Evolutionary conservation across 1,140 invertebrate genomes (phyloP).

Genomic region (Leucophenga varia): DNA sequence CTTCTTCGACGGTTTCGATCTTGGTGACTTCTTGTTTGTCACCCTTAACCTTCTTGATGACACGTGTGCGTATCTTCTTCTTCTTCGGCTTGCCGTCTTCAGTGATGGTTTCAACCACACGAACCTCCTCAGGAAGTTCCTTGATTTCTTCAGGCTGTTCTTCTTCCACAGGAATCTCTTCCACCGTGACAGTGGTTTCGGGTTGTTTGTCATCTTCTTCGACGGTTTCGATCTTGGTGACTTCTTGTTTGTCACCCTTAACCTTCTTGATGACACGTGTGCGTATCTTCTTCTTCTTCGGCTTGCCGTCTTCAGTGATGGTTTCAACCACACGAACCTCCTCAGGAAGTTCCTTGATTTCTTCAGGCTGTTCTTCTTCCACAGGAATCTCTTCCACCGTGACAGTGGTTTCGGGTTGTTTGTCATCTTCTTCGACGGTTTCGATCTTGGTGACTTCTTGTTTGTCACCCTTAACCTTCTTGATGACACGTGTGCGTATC

Average conservation of each 20-base stretch:
- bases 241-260: conserved; percentile 31
- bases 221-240: conserved; percentile 32
- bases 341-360: conserved; percentile 31
- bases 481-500: conserved; percentile 10
- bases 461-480: conserved; percentile 19
- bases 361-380: conserved; percentile 13
- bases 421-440: conserved; percentile 34
- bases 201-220: conserved; percentile 14
- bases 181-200: conserved; percentile 15
- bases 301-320: conserved; percentile 24
- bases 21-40: conserved; percentile 26
- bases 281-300: conserved; percentile 21
- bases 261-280: conserved; percentile 35
- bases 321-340: conserved; percentile 31
- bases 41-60: conserved; percentile 20
- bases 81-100: conserved; percentile 25
- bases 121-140: conserved; percentile 24
- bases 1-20: conserved; percentile 35
- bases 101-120: conserved; percentile 19
- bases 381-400: conserved; percentile 21
- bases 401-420: conserved; percentile 33
- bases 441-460: conserved; percentile 24
- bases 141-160: conserved; percentile 36
- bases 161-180: conserved; percentile 13
- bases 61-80: conserved; percentile 27